phyloP scores from a whole-genome alignment of 2,113 vertebrate genomes.

The Bucco capensis region DNA sequence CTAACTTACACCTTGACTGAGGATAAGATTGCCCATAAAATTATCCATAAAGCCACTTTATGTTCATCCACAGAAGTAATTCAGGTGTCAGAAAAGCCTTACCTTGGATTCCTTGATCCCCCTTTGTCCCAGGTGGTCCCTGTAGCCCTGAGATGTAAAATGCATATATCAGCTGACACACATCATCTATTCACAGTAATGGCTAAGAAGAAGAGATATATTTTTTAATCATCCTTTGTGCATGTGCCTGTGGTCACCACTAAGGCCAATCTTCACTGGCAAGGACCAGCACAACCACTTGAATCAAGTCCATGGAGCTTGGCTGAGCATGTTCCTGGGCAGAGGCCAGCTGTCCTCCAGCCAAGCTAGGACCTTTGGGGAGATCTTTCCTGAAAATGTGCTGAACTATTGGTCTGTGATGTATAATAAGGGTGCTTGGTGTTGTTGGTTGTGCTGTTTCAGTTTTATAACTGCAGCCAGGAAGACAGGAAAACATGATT shows the following conservation, averaged over 20 bases:
- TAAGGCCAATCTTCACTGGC: background rate
- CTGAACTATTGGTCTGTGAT: background rate
- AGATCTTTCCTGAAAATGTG: background rate
- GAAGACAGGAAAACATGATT: background rate
- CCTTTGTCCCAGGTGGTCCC: slow-evolving; percentile 64
- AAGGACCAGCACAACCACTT: background rate
- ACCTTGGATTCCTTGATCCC: slow-evolving; percentile 65
- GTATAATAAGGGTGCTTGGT: background rate
- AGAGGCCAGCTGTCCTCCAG: background rate
- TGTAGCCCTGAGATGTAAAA: slow-evolving; percentile 57
- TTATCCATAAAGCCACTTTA: slow-evolving; percentile 29
- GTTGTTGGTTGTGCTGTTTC: background rate
- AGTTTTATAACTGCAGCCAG: background rate
- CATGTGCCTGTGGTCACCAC: background rate
- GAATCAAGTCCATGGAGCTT: background rate
- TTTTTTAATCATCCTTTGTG: slow-evolving; percentile 8
- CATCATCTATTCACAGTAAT: background rate
- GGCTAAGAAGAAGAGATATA: background rate
- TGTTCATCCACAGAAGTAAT: background rate
- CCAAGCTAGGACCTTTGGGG: background rate
- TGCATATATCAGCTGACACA: slow-evolving; percentile 13
- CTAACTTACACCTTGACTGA: background rate
- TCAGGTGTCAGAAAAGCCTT: slow-evolving; percentile 20
- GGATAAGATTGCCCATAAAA: slow-evolving; percentile 32
- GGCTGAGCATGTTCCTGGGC: background rate